Evolutionary conservation across 2,888 invertebrate genomes (phyloP).

Genomic region (Lasioglossum oenotherae): DNA sequence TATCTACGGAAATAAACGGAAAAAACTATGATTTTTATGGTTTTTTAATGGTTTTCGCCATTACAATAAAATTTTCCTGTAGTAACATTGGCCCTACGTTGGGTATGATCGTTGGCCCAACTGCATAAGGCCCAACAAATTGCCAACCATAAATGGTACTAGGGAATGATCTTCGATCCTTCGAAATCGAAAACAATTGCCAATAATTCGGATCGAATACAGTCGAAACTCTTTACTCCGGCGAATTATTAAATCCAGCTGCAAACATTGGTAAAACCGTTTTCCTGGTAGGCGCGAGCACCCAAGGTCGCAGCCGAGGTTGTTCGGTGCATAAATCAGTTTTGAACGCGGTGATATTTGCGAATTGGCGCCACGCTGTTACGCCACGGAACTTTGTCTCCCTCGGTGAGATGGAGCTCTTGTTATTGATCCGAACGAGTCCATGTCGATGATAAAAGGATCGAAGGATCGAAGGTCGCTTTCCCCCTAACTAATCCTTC

Average conservation of each 20-base stretch:
- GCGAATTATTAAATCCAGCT: not conserved
- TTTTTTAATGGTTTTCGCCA: too few species aligned
- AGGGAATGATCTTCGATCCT: conserved; percentile 31
- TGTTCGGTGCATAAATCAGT: conserved; percentile 51
- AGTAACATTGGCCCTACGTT: too few species aligned
- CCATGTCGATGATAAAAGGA: not conserved
- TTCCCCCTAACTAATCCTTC: not conserved
- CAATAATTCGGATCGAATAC: not conserved
- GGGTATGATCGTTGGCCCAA: too few species aligned
- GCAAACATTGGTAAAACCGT: conserved; percentile 7
- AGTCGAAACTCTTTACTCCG: too few species aligned
- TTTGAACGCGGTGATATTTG: conserved; percentile 52
- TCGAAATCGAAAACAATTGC: not conserved
- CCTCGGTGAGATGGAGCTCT: not conserved
- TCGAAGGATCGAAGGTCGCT: not conserved
- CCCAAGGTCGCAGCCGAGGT: conserved; percentile 39
- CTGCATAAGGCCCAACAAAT: too few species aligned
- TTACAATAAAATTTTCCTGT: too few species aligned
- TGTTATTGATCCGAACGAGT: not conserved
- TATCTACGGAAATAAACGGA: too few species aligned
- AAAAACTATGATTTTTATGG: too few species aligned
- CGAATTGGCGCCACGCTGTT: conserved; percentile 52
- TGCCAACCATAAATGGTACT: too few species aligned
- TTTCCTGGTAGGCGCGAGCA: conserved; percentile 32
- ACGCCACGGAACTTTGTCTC: conserved; percentile 39